Base-by-base conservation (phyloP, 2,888 invertebrate species). In the Trachelus tabidus region DNA sequence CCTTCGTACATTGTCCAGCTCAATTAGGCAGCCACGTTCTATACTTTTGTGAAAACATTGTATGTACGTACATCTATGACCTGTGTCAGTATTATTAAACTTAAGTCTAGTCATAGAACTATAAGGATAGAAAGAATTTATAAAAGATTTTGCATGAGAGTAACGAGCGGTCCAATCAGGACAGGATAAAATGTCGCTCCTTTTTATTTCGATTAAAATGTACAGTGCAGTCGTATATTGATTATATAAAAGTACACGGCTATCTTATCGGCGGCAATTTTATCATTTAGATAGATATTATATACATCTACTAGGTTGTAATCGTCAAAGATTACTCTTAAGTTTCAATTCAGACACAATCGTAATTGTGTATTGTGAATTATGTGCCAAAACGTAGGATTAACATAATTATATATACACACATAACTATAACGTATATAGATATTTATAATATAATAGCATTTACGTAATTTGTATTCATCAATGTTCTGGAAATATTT, bases 341-440 rank as follows among this genome's bases (percentile, higher is more conserved):
- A 76, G 81, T 85, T 84, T 81, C 68, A 68, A 79, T 79, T 84
- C 83, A 68, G 77, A 86, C 87, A 87, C 86, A 84, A 84, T 83
- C 73, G 76, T 81, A 79, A 86, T 89, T 87, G 89, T 87, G 87
- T 83, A 84, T 82, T 85, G 91, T 91, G 91, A 90, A 91, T 91
- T 86, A 90, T 87, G 91, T 91, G 91, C 91, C 91, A 91, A 91
- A 90, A 83, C 79, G 69, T 89, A 89, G 87, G 81, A 85, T 88
- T 86, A 89, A 80, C 75, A 80, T 31, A 33, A 33, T 33, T 35
- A 35, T 35, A 35, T 35, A 30, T 33, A 69, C 1, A 30, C 4
- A 31, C 71, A 9, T 34, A 34, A 34, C 31, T 71, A 12, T 31
- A 71, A 34, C 33, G 2, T 71, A 71, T 34, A 71, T 34, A 71